phyloP scores from a whole-genome alignment of 2,113 vertebrate genomes.

The Rhabdomys dilectus region DNA sequence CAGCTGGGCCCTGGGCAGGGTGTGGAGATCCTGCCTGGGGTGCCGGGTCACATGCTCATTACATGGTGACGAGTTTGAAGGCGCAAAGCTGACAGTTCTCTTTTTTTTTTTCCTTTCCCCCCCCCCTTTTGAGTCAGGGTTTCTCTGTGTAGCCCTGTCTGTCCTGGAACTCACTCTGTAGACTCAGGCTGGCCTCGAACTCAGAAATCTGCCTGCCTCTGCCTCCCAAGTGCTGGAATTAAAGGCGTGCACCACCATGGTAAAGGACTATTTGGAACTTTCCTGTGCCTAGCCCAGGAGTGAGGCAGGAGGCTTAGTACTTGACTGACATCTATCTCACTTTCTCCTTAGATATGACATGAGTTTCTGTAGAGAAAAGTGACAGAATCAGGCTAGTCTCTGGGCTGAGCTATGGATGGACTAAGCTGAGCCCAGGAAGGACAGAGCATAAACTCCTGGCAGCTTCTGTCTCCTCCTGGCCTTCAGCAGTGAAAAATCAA shows the following conservation, averaged over 20 bases:
- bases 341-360: too few species aligned
- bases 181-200: too few species aligned
- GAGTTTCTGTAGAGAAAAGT: neutral
- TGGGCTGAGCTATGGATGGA: accelerated
- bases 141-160: too few species aligned
- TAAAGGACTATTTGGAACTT: neutral
- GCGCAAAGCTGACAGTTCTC: neutral
- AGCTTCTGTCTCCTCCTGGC: neutral
- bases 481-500: neutral
- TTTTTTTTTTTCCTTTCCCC: too few species aligned
- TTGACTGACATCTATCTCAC: neutral
- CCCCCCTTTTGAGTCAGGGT: too few species aligned
- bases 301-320: neutral
- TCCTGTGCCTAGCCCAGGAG: neutral
- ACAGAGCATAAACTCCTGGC: accelerated
- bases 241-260: neutral
- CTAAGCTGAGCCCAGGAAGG: neutral
- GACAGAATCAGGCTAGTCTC: neutral
- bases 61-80: too few species aligned
- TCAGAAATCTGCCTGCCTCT: too few species aligned
- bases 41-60: neutral
- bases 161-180: too few species aligned
- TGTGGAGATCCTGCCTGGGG: neutral
- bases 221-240: too few species aligned
- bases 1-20: neutral